Evolutionary conservation across 1,140 invertebrate genomes (phyloP), one percentile per base, ranked within the genome.

Genomic region (Aphelinus certus): DNA sequence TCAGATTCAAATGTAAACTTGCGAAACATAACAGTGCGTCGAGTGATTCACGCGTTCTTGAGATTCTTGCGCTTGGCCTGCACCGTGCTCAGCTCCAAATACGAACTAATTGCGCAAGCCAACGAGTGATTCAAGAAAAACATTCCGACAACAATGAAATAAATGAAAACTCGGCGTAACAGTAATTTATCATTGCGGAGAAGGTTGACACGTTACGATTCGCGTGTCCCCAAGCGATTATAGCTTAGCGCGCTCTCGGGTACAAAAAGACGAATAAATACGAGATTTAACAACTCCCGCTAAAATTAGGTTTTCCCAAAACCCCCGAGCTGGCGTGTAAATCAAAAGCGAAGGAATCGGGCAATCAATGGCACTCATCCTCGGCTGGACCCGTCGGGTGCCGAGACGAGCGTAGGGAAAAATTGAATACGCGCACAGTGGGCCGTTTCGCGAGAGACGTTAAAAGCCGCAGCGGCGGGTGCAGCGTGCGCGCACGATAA

Each of bases 401-500:
- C 26, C 26, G 26, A 26, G 26, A 26, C 26, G 26, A 26, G 26
- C 26, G 26, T 26, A 43, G 72, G 73, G 71, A 66, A 77, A 80
- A 80, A 80, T 78, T 77, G 71, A 70, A 57, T 76, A n/a, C 56
- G 64, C 46, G 68, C 53, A 57, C 7, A 10, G 62, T 60, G 71
- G 60, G 70, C 69, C 75, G 49, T 58, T 70, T 66, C 47, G 58
- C 73, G 71, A 75, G 63, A 75, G 62, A 45, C 47, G 48, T 61
- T 66, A 60, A 70, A 49, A 53, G 42, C 43, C 7, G 53, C 55
- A 26, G 26, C 26, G 26, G 65, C 53, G 26, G 10, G 64, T 26
- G 7, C 65, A 46, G 61, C 63, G 47, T 55, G 62, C 46, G 68
- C 46, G 46, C 60, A 77, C 78, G 79, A 81, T 82, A 79, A 82